A percentile compares a stretch with the other conserved stretches of the same genome.
Conservation (phyloP, 2,113 vertebrate species). For the Muntiacus muntjak region DNA sequence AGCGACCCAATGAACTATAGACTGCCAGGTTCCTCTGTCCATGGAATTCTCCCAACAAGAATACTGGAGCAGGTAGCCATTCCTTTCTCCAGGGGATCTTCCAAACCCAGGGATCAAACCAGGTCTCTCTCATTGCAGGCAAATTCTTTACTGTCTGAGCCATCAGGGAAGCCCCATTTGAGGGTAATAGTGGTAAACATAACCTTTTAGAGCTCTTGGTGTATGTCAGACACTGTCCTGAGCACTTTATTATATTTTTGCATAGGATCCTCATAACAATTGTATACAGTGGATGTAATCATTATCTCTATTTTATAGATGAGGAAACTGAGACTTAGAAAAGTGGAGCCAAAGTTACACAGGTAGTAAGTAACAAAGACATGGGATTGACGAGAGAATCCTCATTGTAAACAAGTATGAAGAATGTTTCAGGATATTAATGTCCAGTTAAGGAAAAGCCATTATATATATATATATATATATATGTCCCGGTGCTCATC, state of each 20-base stretch:
- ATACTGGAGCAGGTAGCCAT: not conserved
- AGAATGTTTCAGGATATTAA: not conserved
- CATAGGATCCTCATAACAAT: not conserved
- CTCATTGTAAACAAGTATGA: not conserved
- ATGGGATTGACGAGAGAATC: not conserved
- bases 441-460: not conserved
- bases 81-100: not conserved
- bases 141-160: not conserved
- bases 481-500: not conserved
- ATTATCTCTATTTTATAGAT: not conserved
- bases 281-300: not conserved
- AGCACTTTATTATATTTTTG: not conserved
- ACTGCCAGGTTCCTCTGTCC: not conserved
- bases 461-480: not conserved
- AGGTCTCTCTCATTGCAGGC: not conserved
- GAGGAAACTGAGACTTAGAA: not conserved
- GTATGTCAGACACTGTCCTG: not conserved
- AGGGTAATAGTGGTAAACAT: not conserved
- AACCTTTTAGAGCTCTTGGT: not conserved
- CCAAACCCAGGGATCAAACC: not conserved
- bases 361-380: not conserved
- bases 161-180: not conserved
- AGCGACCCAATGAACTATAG: not conserved
- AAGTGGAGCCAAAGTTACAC: not conserved
- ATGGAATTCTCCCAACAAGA: not conserved